Evolutionary conservation across 2,113 vertebrate genomes (phyloP).

Genomic region (Mus spicilegus): DNA sequence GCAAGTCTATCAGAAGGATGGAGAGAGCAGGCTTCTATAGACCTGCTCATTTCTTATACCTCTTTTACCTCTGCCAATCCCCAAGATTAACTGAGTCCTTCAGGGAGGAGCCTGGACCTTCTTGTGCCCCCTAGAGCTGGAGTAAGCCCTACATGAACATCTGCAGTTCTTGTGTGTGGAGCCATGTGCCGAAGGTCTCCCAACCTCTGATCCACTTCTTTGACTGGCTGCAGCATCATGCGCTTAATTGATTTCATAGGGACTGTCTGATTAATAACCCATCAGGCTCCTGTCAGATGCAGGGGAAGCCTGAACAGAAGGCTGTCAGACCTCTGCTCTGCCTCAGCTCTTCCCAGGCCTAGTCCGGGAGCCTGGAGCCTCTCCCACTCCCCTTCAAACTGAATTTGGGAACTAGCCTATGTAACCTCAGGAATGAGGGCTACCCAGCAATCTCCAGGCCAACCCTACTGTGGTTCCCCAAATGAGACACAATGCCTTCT

Average conservation of each 20-base stretch:
- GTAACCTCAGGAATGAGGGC: background rate
- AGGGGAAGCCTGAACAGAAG: constrained; percentile 5
- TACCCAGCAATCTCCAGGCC: background rate
- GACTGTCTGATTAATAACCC: constrained; percentile 79
- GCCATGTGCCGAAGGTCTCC: background rate
- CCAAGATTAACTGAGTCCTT: background rate
- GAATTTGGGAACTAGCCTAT: background rate
- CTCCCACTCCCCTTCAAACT: background rate
- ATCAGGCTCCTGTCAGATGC: constrained; percentile 54
- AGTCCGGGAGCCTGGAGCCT: background rate
- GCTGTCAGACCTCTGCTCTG: constrained; percentile 12
- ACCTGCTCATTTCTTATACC: background rate
- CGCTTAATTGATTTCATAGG: constrained; percentile 82
- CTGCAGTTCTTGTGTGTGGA: constrained; percentile 1
- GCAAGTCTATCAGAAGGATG: background rate
- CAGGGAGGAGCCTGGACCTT: background rate
- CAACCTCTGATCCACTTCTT: constrained; percentile 45
- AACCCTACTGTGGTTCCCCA: background rate
- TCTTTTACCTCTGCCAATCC: background rate
- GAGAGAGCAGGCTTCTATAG: background rate
- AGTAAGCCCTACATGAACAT: background rate
- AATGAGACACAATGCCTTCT: background rate
- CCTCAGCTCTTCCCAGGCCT: constrained; percentile 6
- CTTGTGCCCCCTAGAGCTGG: background rate
- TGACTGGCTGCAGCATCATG: constrained; percentile 67